Evolutionary conservation across 2,113 vertebrate genomes (phyloP), one percentile per base, ranked within the genome.

Genomic region (Lampris megalopsis): DNA sequence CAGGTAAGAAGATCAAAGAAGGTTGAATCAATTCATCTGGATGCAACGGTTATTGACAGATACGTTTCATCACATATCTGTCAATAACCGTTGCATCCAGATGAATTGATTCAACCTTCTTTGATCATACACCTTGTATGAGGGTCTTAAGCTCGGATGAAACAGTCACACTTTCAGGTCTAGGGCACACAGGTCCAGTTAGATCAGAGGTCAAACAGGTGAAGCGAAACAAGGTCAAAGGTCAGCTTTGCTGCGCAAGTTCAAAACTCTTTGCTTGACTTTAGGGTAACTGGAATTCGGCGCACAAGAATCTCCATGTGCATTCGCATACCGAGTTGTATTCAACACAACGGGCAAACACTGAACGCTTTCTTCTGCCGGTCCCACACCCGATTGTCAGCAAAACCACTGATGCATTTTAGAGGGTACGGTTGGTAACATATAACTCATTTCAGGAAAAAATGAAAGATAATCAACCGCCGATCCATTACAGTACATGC

Each of bases 221-320:
- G 59, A 73, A 48, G 72, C 63, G 3, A 3, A 50, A 52, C 63
- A 8, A 54, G 70, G 69, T 82, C 79, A 75, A 66, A 81, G 73
- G 71, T 82, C 75, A 60, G 42, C 0, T 24, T 9, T n/a, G 42
- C 24, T 0, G 50, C 0, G 24, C 68, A 72, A 72, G 67, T 75
- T 79, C 63, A 68, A 52, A 68, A 36, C 36, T 38, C 43, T 45
- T 59, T 45, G n/a, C 54, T 50, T 8, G 49, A 72, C 1, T 1
- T 4, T 13, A 10, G 2, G 6, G 53, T 36, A 42, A 35, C 5
- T 58, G 53, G 4, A 10, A 42, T 35, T 9, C n/a, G 1, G 35
- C 67, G 5, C 35, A 24, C 0, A 2, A 60, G 35, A 49, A 11
- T 57, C 40, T 41, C 57, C 5, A 63, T n/a, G 41, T 61, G 42